Evolutionary conservation across 2,113 vertebrate species (phyloP).

Genomic region (Nyctibius bracteatus): DNA sequence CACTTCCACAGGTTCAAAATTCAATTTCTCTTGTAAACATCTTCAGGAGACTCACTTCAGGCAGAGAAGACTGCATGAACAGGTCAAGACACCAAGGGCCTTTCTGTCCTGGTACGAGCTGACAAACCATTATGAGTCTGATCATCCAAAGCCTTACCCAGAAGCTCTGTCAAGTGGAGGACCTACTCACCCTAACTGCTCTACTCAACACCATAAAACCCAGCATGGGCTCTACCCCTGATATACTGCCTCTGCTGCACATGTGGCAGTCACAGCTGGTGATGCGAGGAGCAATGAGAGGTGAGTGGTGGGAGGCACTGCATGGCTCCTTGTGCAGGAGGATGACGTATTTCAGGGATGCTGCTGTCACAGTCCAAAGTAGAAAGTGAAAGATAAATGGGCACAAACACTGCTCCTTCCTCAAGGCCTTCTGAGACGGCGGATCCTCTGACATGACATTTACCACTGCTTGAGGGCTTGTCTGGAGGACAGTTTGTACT

Average conservation of each 20-base stretch:
- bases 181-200: not conserved
- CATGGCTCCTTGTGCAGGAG: not conserved
- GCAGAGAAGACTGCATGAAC: not conserved
- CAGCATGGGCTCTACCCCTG: too few relatives aligned
- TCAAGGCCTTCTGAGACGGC: not conserved
- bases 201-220: not conserved
- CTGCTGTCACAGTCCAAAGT: not conserved
- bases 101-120: accelerated
- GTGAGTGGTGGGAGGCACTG: not conserved
- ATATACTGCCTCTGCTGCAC: not conserved
- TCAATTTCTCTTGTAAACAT: not conserved
- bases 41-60: not conserved
- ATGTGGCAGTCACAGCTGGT: not conserved
- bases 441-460: not conserved
- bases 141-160: not conserved
- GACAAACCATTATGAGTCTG: not conserved
- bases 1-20: not conserved
- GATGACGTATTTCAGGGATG: not conserved
- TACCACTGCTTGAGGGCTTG: not conserved
- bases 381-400: not conserved
- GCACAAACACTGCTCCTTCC: not conserved
- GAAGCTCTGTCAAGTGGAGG: not conserved
- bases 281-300: not conserved
- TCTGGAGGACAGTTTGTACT: not conserved
- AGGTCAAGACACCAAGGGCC: not conserved